phyloP scores from a whole-genome alignment of 2,797 vertebrate species.

The Semaprochilodus insignis region DNA sequence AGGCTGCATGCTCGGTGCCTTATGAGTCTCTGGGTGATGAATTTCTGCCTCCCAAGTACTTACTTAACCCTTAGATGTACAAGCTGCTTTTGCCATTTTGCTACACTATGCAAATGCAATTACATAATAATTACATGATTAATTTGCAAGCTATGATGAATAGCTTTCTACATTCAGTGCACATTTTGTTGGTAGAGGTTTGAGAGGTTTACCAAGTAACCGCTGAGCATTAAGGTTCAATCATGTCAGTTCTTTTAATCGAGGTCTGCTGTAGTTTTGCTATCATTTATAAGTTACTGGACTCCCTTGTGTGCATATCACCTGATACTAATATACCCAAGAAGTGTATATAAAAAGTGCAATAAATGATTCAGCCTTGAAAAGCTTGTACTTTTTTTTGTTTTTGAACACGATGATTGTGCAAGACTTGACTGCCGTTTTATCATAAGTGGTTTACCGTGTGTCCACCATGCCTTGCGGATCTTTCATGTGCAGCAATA shows the following conservation, averaged over 20 bases:
- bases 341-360: background rate
- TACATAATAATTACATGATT: no score
- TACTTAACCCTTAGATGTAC: background rate
- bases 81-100: background rate
- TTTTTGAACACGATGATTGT: background rate
- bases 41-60: background rate
- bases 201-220: no score
- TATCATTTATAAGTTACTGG: background rate
- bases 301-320: background rate
- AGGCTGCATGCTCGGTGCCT: conserved; percentile 5
- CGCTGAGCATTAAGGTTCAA: background rate
- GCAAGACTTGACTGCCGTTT: background rate
- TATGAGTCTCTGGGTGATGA: conserved; percentile 4
- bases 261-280: background rate
- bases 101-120: background rate
- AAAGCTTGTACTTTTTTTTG: background rate
- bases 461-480: no score
- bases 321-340: background rate
- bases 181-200: no score
- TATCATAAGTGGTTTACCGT: background rate
- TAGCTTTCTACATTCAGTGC: no score
- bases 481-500: background rate
- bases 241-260: background rate
- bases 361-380: background rate
- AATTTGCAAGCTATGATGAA: no score